Evolutionary conservation across 2,888 invertebrate species (phyloP), one percentile per base, ranked within the genome.

Genomic region (Xylocampa areola): DNA sequence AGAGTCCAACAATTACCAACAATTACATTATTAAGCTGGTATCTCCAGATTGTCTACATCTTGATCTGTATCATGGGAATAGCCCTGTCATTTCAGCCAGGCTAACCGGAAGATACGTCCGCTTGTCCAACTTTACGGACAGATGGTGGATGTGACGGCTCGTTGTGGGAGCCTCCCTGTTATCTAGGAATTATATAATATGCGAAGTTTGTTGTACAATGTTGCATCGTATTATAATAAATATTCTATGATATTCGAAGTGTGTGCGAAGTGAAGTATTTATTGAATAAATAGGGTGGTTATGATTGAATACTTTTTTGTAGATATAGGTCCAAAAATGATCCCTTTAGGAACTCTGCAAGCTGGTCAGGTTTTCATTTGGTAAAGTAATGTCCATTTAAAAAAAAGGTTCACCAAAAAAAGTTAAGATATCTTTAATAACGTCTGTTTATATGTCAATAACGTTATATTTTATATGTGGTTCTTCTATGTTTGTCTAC

Each of bases 21-120:
- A 59, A 41, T 51, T 29, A 50, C 8, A 45, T 32, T 21, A 32
- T 41, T 27, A 35, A 29, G 13, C 17, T 35, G 43, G 27, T 40
- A 58, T 48, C 44, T 45, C 17, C 8, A 37, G 45, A 47, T 49
- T 32, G 16, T 41, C 17, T 17, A 41, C 29, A 43, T 60, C 64
- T 54, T 61, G 57, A 69, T 69, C 36, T 30, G 35, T 53, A 58
- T 68, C 72, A 32, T 5, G 72, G 64, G 72, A 61, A 70, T 70
- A 61, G 63, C 16, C 37, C 64, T 61, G 68, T 64, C 72, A 72
- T 57, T 66, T 60, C 47, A 60, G 47, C 66, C 55, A 62, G 47
- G 54, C 52, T 53, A 50, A 54, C 52, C 64, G 60, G 60, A 67
- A 60, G 70, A 58, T 40, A 59, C 50, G 54, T 66, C 48, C 40